Conservation (phyloP, 2,113 vertebrate genomes). For the Helogale parvula region DNA sequence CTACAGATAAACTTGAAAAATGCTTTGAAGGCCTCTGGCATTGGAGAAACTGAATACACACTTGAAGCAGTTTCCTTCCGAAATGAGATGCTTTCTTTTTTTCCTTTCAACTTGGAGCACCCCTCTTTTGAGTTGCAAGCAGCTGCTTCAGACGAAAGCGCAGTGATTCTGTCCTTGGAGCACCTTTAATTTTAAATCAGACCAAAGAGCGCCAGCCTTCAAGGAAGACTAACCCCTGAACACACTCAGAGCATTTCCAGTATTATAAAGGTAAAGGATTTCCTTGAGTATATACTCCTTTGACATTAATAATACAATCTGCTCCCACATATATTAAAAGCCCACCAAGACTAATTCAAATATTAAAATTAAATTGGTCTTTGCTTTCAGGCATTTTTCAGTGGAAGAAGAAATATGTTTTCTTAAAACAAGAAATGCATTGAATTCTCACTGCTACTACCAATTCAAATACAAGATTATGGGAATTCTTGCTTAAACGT, state of each 20-base stretch:
- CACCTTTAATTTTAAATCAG: conserved; percentile 40
- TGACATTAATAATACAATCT: neutral
- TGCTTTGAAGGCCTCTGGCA: conserved; percentile 20
- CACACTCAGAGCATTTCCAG: neutral
- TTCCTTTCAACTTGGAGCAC: neutral
- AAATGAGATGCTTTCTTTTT: conserved; percentile 16
- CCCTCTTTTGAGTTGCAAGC: neutral
- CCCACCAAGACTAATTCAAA: neutral
- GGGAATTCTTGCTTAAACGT: neutral
- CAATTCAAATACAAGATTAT: neutral
- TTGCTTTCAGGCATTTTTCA: neutral
- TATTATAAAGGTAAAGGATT: neutral
- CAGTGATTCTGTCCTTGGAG: conserved; percentile 28
- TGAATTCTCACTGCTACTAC: neutral
- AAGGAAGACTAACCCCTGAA: conserved; percentile 49
- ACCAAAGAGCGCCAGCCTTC: neutral
- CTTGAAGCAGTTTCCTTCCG: neutral
- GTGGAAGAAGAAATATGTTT: neutral
- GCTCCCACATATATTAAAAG: conserved; percentile 4
- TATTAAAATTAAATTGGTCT: neutral
- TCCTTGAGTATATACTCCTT: conserved; percentile 46
- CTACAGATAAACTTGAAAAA: conserved; percentile 1
- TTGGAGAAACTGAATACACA: neutral
- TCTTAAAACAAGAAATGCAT: neutral
- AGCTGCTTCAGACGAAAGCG: neutral